Evolutionary conservation across 2,888 invertebrate genomes (phyloP), one percentile per base, ranked within the genome.

Genomic region (Drosophila ustulata): DNA sequence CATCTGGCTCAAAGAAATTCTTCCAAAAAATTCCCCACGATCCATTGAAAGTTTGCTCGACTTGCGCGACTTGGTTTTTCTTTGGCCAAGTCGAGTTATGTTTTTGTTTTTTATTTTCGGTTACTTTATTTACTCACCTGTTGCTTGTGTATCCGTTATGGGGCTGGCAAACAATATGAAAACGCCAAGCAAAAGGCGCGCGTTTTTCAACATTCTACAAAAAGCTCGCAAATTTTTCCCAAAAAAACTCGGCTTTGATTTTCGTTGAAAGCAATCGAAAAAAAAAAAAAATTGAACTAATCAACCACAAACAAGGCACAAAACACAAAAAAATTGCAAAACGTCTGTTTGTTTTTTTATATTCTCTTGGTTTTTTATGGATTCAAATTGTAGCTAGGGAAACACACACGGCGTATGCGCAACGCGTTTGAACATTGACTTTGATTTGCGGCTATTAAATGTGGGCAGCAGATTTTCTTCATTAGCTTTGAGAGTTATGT

Each of bases 401-500:
- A 46, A 47, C 75, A 79, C 67, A 75, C 77, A 67, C 77, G 76
- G 76, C 77, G 77, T 75, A 78, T 80, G 73, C 76, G 80, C 76
- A 80, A 78, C 63, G 75, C 59, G 61, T 41, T 43, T 25, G 4
- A 13, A 43, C 30, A 52, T 30, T 43, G 4, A 41, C 6, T 13
- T 49, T 39, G 13, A 13, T 6, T 13, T 39, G 13, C 6, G 39
- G 4, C 13, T 39, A 13, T 13, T 13, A 13, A 37, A 37, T 37
- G 34, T 32, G 37, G n/a, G 49, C 37, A 43, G 47, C 41, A 18
- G 49, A 6, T n/a, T 28, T 39, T 11, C 45, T 18, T 9, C 28
- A 41, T 32, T 37, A 13, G 37, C 8, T 13, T 18, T 18, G 18
- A 18, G 18, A 18, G 18, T 18, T 18, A 18, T 53, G 13, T 37